Evolutionary conservation across 2,888 invertebrate species (phyloP).

Genomic region (Sericinus montela): DNA sequence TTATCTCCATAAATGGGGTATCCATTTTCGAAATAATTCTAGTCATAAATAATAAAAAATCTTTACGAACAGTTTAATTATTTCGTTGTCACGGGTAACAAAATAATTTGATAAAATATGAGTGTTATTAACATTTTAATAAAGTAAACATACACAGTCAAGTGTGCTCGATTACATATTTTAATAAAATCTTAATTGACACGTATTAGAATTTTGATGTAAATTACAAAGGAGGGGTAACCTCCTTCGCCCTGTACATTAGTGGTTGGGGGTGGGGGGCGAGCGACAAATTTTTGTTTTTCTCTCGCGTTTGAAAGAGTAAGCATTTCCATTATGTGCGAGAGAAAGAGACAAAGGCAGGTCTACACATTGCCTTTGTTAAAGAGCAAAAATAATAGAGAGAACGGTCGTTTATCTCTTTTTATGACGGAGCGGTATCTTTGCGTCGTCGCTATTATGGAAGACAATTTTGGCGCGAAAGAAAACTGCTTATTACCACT

Average conservation of each 20-base stretch:
- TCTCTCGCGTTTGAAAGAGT: slow-evolving; percentile 55
- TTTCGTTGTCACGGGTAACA: not conserved
- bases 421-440: slow-evolving; percentile 77
- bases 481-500: slow-evolving; percentile 79
- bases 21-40: too few species aligned
- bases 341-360: slow-evolving; percentile 65
- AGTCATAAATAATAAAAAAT: too few species aligned
- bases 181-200: slow-evolving; percentile 77
- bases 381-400: slow-evolving; percentile 79
- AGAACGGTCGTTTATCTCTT: slow-evolving; percentile 78
- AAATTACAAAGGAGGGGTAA: slow-evolving; percentile 71
- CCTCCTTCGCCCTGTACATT: slow-evolving; percentile 64
- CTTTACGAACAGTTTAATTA: too few species aligned
- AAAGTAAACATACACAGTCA: slow-evolving; percentile 50
- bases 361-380: slow-evolving; percentile 76
- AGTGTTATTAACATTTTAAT: slow-evolving; percentile 65
- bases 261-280: slow-evolving; percentile 59
- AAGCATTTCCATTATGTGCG: slow-evolving; percentile 30
- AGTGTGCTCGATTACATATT: slow-evolving; percentile 53
- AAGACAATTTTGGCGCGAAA: slow-evolving; percentile 79
- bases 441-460: slow-evolving; percentile 72
- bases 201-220: slow-evolving; percentile 70
- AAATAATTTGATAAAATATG: slow-evolving; percentile 20
- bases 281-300: slow-evolving; percentile 73
- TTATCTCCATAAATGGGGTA: too few species aligned